Percentiles rank a stretch among this genome's conserved stretches.
These are phyloP conservation scores for Antennarius maculatus DNA, from an alignment of 2,797 vertebrate genomes.

Conservation along the genomic window DNA sequence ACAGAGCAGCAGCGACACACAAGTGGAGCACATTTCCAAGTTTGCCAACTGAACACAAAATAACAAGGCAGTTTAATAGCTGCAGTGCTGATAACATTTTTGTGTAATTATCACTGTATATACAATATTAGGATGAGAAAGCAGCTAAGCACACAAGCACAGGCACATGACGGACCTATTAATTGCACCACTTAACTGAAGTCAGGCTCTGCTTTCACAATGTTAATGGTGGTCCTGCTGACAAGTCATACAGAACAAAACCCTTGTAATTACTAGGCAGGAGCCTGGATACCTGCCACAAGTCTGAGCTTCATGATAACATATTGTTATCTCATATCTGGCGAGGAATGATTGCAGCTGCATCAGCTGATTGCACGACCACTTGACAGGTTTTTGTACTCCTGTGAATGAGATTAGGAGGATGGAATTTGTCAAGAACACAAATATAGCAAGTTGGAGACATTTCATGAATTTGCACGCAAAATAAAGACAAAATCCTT, in stretches of 20 bases:
- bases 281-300: conserved; percentile 47
- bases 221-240: conserved; percentile 56
- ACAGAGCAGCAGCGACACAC: neutral
- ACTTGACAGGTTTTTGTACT: neutral
- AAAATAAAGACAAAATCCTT: neutral
- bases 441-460: neutral
- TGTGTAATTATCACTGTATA: conserved; percentile 59
- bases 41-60: conserved; percentile 38
- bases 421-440: neutral
- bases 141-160: conserved; percentile 27
- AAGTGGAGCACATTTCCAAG: conserved; percentile 7
- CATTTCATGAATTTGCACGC: neutral
- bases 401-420: neutral
- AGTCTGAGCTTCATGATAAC: conserved; percentile 33
- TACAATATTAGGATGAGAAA: conserved; percentile 15
- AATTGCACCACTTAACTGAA: conserved; percentile 65
- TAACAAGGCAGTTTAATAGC: conserved; percentile 34
- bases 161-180: conserved; percentile 45
- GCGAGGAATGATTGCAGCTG: neutral
- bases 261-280: conserved; percentile 55
- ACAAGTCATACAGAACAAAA: conserved; percentile 31
- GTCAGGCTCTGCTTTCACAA: conserved; percentile 41
- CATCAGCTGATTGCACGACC: conserved; percentile 9
- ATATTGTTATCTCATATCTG: conserved; percentile 26
- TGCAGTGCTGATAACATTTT: conserved; percentile 51